A percentile compares a stretch with the other conserved stretches of the same genome.
Conservation (phyloP, 2,888 invertebrate genomes). For the Drosophila pseudotalamancana region DNA sequence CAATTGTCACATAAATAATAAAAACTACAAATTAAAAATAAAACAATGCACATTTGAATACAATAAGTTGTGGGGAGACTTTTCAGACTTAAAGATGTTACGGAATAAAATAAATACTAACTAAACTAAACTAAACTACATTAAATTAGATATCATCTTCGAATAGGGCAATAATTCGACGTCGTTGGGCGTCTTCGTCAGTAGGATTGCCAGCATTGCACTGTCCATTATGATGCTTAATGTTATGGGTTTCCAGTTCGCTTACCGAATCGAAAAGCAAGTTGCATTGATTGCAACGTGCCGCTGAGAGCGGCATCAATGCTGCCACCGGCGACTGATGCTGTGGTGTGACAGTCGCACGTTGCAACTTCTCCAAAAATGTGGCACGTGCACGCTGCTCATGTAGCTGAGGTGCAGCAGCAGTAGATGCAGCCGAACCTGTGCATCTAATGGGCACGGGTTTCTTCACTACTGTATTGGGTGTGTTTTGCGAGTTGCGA, state of each 20-base stretch:
- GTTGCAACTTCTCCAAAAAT: conserved; percentile 77
- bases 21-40: conserved; percentile 7
- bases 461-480: conserved; percentile 55
- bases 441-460: conserved; percentile 71
- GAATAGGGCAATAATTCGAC: conserved; percentile 82
- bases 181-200: conserved; percentile 70
- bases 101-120: conserved; percentile 9
- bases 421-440: neutral
- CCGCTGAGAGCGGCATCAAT: conserved; percentile 64
- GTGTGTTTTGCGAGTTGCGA: conserved; percentile 57
- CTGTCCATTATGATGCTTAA: conserved; percentile 75
- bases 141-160: conserved; percentile 74
- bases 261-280: conserved; percentile 77
- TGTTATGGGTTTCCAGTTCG: conserved; percentile 82
- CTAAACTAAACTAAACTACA: neutral
- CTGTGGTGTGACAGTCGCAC: conserved; percentile 48
- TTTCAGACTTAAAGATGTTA: conserved; percentile 31
- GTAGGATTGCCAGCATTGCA: conserved; percentile 13
- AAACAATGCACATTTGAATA: conserved; percentile 15
- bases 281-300: conserved; percentile 82
- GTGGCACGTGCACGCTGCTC: conserved; percentile 57
- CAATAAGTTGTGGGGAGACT: neutral
- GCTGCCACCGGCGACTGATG: conserved; percentile 28
- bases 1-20: neutral
- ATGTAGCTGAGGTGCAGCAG: conserved; percentile 8